Evolutionary conservation across 1,140 invertebrate species (phyloP).

Genomic region (Heterodera carotae): DNA sequence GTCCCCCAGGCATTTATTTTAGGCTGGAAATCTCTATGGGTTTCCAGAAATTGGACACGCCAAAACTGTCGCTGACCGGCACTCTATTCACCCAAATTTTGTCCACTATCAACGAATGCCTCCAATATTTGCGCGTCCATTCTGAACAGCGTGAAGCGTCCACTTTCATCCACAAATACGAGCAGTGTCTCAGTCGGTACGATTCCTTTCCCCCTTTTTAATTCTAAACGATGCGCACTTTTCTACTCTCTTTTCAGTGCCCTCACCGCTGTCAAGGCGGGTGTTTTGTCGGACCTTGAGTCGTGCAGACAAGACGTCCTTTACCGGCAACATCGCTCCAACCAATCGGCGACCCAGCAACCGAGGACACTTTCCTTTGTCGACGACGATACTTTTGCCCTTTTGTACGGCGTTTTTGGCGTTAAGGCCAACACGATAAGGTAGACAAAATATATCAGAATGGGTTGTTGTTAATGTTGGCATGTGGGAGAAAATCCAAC

Average conservation of each 20-base stretch:
- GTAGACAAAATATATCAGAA: constrained; percentile 40
- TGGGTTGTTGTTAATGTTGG: too few relatives aligned
- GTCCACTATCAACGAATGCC: constrained; percentile 62
- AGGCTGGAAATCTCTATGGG: background rate
- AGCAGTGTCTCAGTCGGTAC: constrained; percentile 62
- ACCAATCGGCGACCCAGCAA: background rate
- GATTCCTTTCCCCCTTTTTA: constrained; percentile 15
- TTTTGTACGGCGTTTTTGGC: constrained; percentile 63
- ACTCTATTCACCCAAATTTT: constrained; percentile 63
- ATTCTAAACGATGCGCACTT: constrained; percentile 28
- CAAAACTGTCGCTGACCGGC: constrained; percentile 57
- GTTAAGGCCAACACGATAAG: constrained; percentile 58
- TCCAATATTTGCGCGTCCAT: constrained; percentile 54
- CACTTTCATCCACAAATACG: constrained; percentile 60
- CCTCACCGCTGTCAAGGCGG: constrained; percentile 61
- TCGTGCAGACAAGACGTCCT: constrained; percentile 53
- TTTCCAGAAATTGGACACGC: constrained; percentile 52
- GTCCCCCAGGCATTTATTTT: too few relatives aligned
- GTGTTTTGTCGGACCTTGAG: constrained; percentile 57
- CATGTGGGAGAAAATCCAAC: too few relatives aligned
- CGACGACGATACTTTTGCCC: constrained; percentile 61
- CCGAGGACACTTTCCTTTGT: constrained; percentile 26
- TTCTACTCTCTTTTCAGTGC: constrained; percentile 47
- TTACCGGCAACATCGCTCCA: constrained; percentile 44
- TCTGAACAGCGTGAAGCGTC: constrained; percentile 57